phyloP scores from a whole-genome alignment of 2,888 invertebrate genomes.

The Gymnosoma rotundatum region DNA sequence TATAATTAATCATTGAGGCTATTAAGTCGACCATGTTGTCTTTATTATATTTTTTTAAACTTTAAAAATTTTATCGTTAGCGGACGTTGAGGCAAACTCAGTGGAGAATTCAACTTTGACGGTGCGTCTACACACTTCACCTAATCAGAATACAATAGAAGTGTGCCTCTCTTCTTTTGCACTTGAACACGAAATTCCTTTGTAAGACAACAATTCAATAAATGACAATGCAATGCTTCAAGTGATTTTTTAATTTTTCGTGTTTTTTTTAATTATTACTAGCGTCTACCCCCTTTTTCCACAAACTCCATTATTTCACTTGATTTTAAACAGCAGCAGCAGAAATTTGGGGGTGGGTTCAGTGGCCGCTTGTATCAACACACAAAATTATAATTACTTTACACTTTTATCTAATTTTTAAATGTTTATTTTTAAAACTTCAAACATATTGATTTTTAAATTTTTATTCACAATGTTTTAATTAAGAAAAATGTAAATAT shows the following conservation, averaged over 20 bases:
- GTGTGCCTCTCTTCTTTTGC: not conserved
- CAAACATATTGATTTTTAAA: not conserved
- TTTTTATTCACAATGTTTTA: slow-evolving; percentile 10
- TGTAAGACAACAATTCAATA: slow-evolving; percentile 51
- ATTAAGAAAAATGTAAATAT: slow-evolving; percentile 59
- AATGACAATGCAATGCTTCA: slow-evolving; percentile 49
- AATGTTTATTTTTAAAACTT: not conserved
- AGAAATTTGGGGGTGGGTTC: slow-evolving; percentile 59
- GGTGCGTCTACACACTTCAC: not conserved
- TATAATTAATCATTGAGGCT: slow-evolving; percentile 88
- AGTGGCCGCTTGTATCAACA: slow-evolving; percentile 36
- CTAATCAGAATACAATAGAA: not conserved
- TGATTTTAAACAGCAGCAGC: slow-evolving; percentile 31
- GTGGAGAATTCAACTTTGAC: slow-evolving; percentile 10
- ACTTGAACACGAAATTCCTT: slow-evolving; percentile 64
- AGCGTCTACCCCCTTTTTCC: slow-evolving; percentile 57
- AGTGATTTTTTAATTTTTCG: slow-evolving; percentile 30
- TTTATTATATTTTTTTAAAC: not conserved
- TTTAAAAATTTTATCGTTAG: not conserved
- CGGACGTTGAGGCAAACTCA: not conserved
- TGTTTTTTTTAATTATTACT: slow-evolving; percentile 50
- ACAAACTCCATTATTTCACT: slow-evolving; percentile 38
- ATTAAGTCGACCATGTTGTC: slow-evolving; percentile 84
- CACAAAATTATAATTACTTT: not conserved
- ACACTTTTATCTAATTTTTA: not conserved